Evolutionary conservation across 2,113 vertebrate genomes (phyloP), one percentile per base, ranked within the genome.

Genomic region (Ptilorrhoa leucosticta): DNA sequence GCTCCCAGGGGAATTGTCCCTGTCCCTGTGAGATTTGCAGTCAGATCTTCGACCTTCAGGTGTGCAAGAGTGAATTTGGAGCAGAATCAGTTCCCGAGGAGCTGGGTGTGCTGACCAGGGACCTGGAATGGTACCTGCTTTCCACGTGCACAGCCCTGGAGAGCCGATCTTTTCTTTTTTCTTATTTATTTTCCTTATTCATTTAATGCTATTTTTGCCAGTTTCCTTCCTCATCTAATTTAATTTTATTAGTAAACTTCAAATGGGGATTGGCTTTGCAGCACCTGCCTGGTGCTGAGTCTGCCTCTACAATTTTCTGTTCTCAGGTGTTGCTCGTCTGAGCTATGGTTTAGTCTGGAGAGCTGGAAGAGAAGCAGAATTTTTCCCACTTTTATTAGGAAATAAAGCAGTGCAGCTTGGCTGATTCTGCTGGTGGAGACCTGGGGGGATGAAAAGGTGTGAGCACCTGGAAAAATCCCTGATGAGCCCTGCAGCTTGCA

Each of bases 1-100:
- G 31, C 27, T 42, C 3, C 83, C 4, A 1, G 15, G 37, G 76
- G 5, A 33, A 13, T 6, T 33, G 15, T 15, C 10, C 0, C 0
- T 7, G 13, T 11, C 16, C 3, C 3, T 3, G 2, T 48, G 12
- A 9, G 42, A 2, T 37, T 13, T 44, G 66, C 22, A 31, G 31
- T 10, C 14, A 28, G 4, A 11, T 19, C 76, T 40, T 31, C 16
- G 15, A 7, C 3, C 6, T 18, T 15, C 6, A 35, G 65, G 15
- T 48, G 56, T 56, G 48, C 35, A 57, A 35, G 65, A 24, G 26
- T 4, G 57, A 15, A 22, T 56, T 1, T 80, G 57, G 85, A 26
- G 48, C n/a, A 45, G 45, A 8, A 28, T 14, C 22, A 51, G 33
- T 33, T 60, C 27, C 45, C 19, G 37, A 44, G 64, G 73, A 47